Evolutionary conservation across 2,888 invertebrate genomes (phyloP).

Genomic region (Morpho helenor): DNA sequence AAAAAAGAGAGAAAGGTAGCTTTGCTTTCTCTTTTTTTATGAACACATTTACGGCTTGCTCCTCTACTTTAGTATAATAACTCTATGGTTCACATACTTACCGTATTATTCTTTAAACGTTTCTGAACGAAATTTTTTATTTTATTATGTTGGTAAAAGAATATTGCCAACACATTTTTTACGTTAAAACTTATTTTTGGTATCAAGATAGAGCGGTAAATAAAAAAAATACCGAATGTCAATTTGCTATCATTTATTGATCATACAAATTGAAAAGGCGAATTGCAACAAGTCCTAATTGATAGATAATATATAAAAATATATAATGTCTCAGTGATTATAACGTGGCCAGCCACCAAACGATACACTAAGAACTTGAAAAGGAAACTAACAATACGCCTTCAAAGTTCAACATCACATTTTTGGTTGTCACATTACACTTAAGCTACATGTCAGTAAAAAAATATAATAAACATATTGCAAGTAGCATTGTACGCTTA

Average conservation of each 20-base stretch:
- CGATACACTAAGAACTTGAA: slow-evolving; percentile 37
- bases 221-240: slow-evolving; percentile 43
- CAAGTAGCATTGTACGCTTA: too few species aligned
- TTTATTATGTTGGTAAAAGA: too few species aligned
- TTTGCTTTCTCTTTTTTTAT: too few species aligned
- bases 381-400: slow-evolving; percentile 32
- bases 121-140: too few species aligned
- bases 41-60: too few species aligned
- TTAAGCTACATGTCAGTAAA: slow-evolving; percentile 29
- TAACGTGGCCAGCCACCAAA: slow-evolving; percentile 73
- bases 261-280: slow-evolving; percentile 71
- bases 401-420: slow-evolving; percentile 43
- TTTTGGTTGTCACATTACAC: slow-evolving; percentile 40
- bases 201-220: slow-evolving; percentile 1
- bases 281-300: slow-evolving; percentile 55
- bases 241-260: slow-evolving; percentile 77
- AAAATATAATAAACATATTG: slow-evolving; percentile 1
- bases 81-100: too few species aligned
- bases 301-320: slow-evolving; percentile 57
- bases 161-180: too few species aligned
- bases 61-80: too few species aligned
- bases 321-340: slow-evolving; percentile 54
- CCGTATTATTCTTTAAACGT: too few species aligned
- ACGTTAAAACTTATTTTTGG: too few species aligned
- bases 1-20: too few species aligned